A percentile compares a stretch with the other conserved stretches of the same genome.
Evolutionary conservation across 2,888 invertebrate genomes (phyloP).

Genomic region (Polyommatus icarus): DNA sequence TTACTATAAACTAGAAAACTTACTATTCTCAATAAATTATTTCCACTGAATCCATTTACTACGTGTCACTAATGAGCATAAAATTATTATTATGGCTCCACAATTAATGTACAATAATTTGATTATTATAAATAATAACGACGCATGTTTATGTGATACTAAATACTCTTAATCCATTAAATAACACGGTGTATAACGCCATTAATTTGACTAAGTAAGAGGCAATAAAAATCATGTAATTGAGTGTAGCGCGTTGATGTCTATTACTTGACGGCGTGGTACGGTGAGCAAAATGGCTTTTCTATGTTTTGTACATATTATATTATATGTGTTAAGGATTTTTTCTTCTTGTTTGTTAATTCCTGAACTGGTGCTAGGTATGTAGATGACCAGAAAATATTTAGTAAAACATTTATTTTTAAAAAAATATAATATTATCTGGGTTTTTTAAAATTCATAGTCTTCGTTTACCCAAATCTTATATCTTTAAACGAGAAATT

Average conservation of each 20-base stretch:
- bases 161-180: not conserved
- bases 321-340: no score
- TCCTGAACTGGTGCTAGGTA: no score
- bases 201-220: not conserved
- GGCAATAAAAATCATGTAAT: not conserved
- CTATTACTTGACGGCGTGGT: not conserved
- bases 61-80: not conserved
- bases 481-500: no score
- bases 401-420: no score
- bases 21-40: not conserved
- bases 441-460: no score
- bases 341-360: no score
- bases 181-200: not conserved
- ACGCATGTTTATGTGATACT: not conserved
- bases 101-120: not conserved
- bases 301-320: no score
- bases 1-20: no score
- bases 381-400: no score
- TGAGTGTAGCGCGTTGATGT: slow-evolving; percentile 1
- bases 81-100: not conserved
- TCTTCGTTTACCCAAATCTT: no score
- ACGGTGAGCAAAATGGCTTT: no score
- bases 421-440: no score
- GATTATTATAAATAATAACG: slow-evolving; percentile 5
- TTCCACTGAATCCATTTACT: not conserved